Conservation (phyloP, 2,113 vertebrate species). For the Bothrops jararaca region DNA sequence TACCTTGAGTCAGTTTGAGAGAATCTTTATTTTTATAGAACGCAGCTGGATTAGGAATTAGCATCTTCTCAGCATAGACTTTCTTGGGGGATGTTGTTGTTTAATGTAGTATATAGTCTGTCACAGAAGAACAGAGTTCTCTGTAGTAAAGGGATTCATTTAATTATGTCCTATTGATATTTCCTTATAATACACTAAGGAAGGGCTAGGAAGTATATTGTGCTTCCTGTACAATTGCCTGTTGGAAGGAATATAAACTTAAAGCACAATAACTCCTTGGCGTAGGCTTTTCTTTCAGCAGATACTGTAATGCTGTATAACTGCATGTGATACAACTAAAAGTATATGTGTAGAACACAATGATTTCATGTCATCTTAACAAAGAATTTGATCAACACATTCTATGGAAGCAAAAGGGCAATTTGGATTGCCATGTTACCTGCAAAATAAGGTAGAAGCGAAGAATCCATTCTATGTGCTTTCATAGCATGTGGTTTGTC, state of each 20-base stretch:
- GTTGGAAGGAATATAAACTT: background rate
- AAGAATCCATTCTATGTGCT: slow-evolving; percentile 14
- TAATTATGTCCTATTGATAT: background rate
- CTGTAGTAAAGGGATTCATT: background rate
- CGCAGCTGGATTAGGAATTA: background rate
- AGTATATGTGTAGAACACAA: background rate
- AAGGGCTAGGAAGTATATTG: background rate
- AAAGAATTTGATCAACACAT: background rate
- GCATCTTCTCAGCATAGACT: background rate
- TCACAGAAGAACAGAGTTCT: background rate
- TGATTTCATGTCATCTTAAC: background rate
- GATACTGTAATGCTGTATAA: background rate
- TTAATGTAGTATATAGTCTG: background rate
- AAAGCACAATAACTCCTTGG: background rate
- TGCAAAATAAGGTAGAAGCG: slow-evolving; percentile 1
- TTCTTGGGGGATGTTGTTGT: background rate
- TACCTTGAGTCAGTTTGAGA: background rate
- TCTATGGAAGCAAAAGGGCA: background rate
- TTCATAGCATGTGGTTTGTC: slow-evolving; percentile 27
- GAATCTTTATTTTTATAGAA: background rate
- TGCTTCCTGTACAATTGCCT: background rate
- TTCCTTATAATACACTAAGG: background rate
- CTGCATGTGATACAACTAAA: background rate
- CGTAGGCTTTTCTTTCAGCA: background rate
- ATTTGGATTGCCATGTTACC: background rate